Evolutionary conservation across 2,888 invertebrate genomes (phyloP), one percentile per base, ranked within the genome.

Genomic region (Perdita meconis): DNA sequence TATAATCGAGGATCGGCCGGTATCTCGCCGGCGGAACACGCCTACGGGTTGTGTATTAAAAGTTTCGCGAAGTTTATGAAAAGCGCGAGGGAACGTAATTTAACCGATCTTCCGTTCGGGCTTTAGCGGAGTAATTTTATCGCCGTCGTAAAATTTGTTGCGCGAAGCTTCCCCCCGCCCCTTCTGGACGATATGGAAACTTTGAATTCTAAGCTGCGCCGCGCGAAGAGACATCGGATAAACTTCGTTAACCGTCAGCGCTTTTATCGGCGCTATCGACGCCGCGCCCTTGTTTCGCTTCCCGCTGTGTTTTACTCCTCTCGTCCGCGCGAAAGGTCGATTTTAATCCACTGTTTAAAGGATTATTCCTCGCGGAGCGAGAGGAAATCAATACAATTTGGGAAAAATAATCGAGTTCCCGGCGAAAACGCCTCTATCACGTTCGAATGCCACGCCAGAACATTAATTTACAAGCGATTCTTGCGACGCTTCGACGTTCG

Each of bases 91-190:
- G 40, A 56, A 68, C 57, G 68, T 74, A 77, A 75, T 74, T 77
- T 77, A 68, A 68, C 64, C 68, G 68, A 69, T 77, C 77, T 40
- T 50, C 60, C 66, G 72, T 72, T 66, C 60, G 55, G 36, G 56
- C 72, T 67, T 61, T 56, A 36, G 55, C 38, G 53, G 36, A 42
- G 68, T 75, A 75, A 78, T 78, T 78, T 78, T 64, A 78, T 75
- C 75, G 69, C 8, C 75, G 64, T 60, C 76, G 60, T 69, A 65
- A 75, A 75, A 72, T 69, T 78, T 69, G 69, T 74, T 76, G 64
- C 56, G 44, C 34, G 40, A 64, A 53, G 38, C 47, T 19, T 36
- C 40, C 47, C 10, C 42, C 34, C 50, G 19, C 2, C 59, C 12
- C 12, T 16, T 13, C 22, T 16, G 34, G 53, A 72, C 70, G 61